Percentiles rank a stretch among this genome's conserved stretches.
phyloP scores from a whole-genome alignment of 1,140 invertebrate species.

The Argopecten irradians region DNA sequence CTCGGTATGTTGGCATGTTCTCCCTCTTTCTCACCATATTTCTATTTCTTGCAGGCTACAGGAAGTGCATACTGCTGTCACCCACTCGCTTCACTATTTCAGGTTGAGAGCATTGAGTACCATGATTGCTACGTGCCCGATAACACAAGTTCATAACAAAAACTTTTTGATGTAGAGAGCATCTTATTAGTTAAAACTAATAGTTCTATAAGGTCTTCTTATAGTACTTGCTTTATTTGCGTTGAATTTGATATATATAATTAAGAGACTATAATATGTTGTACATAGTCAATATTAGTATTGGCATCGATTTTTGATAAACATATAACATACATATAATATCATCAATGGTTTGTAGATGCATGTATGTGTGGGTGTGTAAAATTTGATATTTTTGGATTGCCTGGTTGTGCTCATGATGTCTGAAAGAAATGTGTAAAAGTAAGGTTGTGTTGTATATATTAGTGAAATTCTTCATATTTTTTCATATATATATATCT shows the following conservation, averaged over 20 bases:
- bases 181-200: background rate
- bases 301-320: background rate
- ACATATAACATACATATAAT: background rate
- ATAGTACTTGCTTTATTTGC: background rate
- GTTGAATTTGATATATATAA: background rate
- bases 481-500: background rate
- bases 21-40: background rate
- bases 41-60: background rate
- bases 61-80: slow-evolving; percentile 20
- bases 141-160: slow-evolving; percentile 7
- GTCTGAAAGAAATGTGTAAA: background rate
- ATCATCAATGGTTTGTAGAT: background rate
- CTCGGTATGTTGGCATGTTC: slow-evolving; percentile 20
- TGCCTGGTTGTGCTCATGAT: background rate
- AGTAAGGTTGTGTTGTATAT: slow-evolving; percentile 8
- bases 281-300: background rate
- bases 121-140: background rate
- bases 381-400: background rate
- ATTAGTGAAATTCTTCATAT: background rate
- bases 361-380: background rate
- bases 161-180: background rate
- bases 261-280: background rate
- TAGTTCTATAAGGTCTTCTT: background rate
- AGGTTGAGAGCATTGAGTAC: slow-evolving; percentile 20
- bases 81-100: slow-evolving; percentile 20